Evolutionary conservation across 2,113 vertebrate genomes (phyloP).

Genomic region (Aplodontia rufa): DNA sequence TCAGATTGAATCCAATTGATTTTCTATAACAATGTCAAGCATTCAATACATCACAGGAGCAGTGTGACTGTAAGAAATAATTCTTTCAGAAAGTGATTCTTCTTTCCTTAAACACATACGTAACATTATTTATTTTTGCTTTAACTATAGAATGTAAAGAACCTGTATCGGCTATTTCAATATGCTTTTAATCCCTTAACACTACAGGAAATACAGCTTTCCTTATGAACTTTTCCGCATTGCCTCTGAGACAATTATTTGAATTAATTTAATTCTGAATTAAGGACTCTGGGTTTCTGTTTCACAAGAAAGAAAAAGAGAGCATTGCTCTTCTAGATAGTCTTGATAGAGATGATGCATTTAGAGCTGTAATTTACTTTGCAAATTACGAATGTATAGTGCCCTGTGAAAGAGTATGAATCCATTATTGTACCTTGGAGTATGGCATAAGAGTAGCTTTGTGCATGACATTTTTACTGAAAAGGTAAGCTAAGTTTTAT

Average conservation of each 20-base stretch:
- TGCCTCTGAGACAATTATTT: constrained; percentile 68
- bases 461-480: constrained; percentile 14
- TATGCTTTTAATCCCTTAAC: constrained; percentile 67
- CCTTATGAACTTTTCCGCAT: constrained; percentile 65
- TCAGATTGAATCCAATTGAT: constrained; percentile 88
- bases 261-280: constrained; percentile 46
- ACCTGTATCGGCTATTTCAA: constrained; percentile 46
- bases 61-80: constrained; percentile 83
- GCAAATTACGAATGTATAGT: constrained; percentile 58
- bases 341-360: neutral
- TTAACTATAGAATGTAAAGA: constrained; percentile 30
- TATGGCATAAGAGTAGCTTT: neutral
- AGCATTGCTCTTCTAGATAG: neutral
- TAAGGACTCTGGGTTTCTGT: neutral
- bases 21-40: constrained; percentile 87
- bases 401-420: constrained; percentile 18
- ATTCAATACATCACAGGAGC: constrained; percentile 81
- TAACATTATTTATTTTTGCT: constrained; percentile 76
- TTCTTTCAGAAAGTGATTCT: constrained; percentile 80
- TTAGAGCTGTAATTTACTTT: constrained; percentile 28
- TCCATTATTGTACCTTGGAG: neutral
- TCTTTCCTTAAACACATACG: constrained; percentile 79
- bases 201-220: constrained; percentile 75
- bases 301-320: neutral
- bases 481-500: constrained; percentile 1